Evolutionary conservation across 2,888 invertebrate genomes (phyloP), one percentile per base, ranked within the genome.

Genomic region (Conomelus anceps): DNA sequence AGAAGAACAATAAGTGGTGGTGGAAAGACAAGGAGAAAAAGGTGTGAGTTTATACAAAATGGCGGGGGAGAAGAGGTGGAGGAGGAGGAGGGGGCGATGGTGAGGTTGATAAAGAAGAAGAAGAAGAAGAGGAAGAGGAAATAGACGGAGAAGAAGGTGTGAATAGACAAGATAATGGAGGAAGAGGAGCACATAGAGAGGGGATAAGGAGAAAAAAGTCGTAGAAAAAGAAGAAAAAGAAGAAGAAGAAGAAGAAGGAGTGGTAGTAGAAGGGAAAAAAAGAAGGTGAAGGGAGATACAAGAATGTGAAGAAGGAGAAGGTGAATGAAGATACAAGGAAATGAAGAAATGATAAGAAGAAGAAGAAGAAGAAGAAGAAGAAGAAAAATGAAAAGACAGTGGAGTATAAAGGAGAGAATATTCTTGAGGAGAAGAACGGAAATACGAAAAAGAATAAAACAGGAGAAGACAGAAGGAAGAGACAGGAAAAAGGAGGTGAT

Each of bases 361-460:
- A 20, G n/a, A 22, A 87, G 13, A 11, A 87, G n/a, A 87, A 23
- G 34, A 63, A 1, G 7, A 63, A 1, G 63, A n/a, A 63, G 0
- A 63, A 63, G 63, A 63, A 63, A n/a, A 63, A 20, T 20, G n/a
- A 63, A n/a, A n/a, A 7, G 63, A 63, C n/a, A n/a, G 63, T 41
- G 41, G 41, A 41, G 41, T 17, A 41, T n/a, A 20, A 41, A 41
- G 41, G 22, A 85, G 23, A 23, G 23, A 85, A 4, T 9, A 88
- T 22, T 41, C 41, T 84, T 88, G 41, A 88, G 41, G 41, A 88
- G 84, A 88, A 88, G 22, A 22, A 41, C 88, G 88, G 88, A n/a
- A 88, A 87, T 22, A 41, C 22, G n/a, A n/a, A n/a, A n/a, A n/a
- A n/a, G n/a, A n/a, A n/a, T n/a, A n/a, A n/a, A n/a, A n/a, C n/a